Evolutionary conservation across 1,140 invertebrate species (phyloP), one percentile per base, ranked within the genome.

Genomic region (Hirudo medicinalis): DNA sequence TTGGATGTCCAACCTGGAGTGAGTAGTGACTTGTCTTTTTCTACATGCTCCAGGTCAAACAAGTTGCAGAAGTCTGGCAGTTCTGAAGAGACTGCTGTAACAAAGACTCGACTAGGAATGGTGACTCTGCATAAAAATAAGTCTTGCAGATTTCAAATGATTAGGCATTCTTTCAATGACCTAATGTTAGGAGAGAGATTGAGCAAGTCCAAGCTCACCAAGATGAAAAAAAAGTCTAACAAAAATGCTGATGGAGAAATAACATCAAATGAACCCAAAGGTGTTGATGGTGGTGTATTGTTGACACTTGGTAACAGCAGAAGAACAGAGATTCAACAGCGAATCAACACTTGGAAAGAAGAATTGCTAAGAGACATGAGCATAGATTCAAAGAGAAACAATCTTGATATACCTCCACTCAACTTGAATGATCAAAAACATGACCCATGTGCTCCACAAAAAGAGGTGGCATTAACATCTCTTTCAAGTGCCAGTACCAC

Each of bases 281-380:
- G 43, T 49, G 43, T 49, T 49, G 43, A 2, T 49, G 11, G 15
- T 49, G 43, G 11, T 49, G 13, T 11, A 49, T 49, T 49, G 43
- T 49, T 49, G 43, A 49, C 43, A 8, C 9, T 49, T 49, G 43
- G 22, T 63, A 63, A 63, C 2, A 25, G 22, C 11, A 63, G 57
- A 20, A n/a, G 57, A 11, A 25, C 29, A 22, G 57, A 63, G 29
- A 63, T 63, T 63, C 57, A 63, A 20, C 57, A 63, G 57, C 57
- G 57, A 63, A 63, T 63, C 9, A 63, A 63, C 17, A 20, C 57
- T 15, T 63, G 57, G 57, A 63, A 63, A 32, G 57, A 63, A 13
- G 57, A 63, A 22, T n/a, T 63, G 57, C 22, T 63, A 32, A 63
- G 29, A 13, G 57, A 63, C 22, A 63, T 63, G 57, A 32, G 19